These are phyloP conservation scores for Palythoa heliodiscus DNA, from an alignment of 92 coral and sea anemone genomes.

Conservation along the genomic window DNA sequence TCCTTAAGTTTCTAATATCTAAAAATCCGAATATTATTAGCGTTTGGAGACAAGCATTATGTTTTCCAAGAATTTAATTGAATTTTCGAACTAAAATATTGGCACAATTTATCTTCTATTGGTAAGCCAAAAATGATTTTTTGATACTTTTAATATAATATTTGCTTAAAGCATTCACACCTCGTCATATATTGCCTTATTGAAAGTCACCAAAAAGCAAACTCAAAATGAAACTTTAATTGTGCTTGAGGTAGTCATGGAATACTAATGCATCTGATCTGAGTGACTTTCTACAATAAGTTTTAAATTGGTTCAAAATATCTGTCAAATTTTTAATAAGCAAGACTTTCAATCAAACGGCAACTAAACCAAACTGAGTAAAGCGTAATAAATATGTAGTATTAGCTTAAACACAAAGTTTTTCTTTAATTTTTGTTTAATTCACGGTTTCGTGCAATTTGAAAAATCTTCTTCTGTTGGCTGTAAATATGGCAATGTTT, in stretches of 20 bases:
- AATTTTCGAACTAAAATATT: slow-evolving; percentile 4
- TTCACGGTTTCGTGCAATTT: too few relatives aligned
- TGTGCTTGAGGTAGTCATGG: not conserved
- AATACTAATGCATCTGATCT: not conserved
- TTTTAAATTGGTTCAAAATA: not conserved
- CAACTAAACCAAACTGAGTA: too few relatives aligned
- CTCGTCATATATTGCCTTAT: slow-evolving; percentile 1
- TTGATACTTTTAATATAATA: slow-evolving; percentile 8
- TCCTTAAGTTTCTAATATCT: not conserved
- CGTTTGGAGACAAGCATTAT: slow-evolving; percentile 28
- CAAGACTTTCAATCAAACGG: too few relatives aligned
- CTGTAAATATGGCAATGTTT: too few relatives aligned
- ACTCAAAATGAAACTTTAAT: not conserved
- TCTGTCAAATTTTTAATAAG: slow-evolving; percentile 3
- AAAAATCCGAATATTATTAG: slow-evolving; percentile 37
- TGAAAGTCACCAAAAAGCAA: not conserved
- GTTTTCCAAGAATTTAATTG: slow-evolving; percentile 6
- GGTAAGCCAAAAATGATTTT: too few relatives aligned
- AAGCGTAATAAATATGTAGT: too few relatives aligned
- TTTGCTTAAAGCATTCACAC: not conserved
- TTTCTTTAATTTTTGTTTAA: too few relatives aligned
- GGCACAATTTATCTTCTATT: slow-evolving; percentile 5
- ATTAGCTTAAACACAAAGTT: too few relatives aligned
- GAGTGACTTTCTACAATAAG: not conserved
- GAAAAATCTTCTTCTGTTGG: too few relatives aligned